Evolutionary conservation across 2,797 vertebrate species (phyloP).

Genomic region (Poeciliopsis paucimaculata): DNA sequence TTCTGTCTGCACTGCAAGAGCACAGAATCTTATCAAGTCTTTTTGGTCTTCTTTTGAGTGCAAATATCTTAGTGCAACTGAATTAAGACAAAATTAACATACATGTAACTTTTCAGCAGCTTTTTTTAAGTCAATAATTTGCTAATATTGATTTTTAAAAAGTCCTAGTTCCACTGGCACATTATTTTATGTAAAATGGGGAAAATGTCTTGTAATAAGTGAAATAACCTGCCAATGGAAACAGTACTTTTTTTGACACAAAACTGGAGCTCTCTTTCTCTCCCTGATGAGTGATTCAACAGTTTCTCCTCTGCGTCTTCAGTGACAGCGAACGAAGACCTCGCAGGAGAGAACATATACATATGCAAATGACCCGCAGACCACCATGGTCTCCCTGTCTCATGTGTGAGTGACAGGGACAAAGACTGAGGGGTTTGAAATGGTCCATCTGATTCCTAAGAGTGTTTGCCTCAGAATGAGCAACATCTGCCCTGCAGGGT

Average conservation of each 20-base stretch:
- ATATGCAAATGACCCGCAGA: slow-evolving; percentile 53
- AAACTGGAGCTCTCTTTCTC: not conserved
- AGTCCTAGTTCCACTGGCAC: too few relatives aligned
- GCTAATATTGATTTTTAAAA: too few relatives aligned
- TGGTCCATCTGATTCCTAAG: slow-evolving; percentile 77
- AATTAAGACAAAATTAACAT: too few relatives aligned
- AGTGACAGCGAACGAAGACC: slow-evolving; percentile 30
- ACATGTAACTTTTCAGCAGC: too few relatives aligned
- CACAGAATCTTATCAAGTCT: too few relatives aligned
- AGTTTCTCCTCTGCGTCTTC: slow-evolving; percentile 17
- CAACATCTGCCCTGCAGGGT: slow-evolving; percentile 78
- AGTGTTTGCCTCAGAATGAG: slow-evolving; percentile 70
- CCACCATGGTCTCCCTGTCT: slow-evolving; percentile 26
- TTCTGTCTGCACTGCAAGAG: not conserved
- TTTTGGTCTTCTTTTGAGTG: too few relatives aligned
- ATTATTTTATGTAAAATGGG: too few relatives aligned
- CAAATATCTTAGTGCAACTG: too few relatives aligned
- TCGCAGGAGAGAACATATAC: slow-evolving; percentile 27
- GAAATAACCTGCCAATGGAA: too few relatives aligned
- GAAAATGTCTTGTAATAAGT: too few relatives aligned
- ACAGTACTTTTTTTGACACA: not conserved
- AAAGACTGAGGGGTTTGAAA: slow-evolving; percentile 64
- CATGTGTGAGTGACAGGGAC: slow-evolving; percentile 49
- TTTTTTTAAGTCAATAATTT: too few relatives aligned
- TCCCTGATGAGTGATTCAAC: not conserved